Conservation (phyloP, 30 jellyfish, hydroid and myxozoan species). For the Cassiopea xamachana region DNA sequence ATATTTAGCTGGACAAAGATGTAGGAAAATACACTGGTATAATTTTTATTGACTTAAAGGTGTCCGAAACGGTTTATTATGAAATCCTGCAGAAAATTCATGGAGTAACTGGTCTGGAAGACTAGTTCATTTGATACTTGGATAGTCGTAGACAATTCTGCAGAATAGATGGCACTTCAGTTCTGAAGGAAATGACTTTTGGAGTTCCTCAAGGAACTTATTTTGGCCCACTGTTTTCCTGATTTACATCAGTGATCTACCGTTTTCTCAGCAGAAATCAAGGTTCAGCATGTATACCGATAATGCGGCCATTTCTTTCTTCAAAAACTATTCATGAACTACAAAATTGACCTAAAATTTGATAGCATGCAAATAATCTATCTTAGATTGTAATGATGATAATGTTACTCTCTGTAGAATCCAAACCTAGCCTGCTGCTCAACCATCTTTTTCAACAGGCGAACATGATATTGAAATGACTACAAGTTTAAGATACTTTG, state of each 20-base stretch:
- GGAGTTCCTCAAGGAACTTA: not conserved
- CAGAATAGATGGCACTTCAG: not conserved
- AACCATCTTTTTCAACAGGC: too few relatives aligned
- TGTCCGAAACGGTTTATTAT: too few relatives aligned
- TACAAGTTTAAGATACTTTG: too few relatives aligned
- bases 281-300: not conserved
- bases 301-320: not conserved
- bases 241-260: not conserved
- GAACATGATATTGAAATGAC: too few relatives aligned
- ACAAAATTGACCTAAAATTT: not conserved
- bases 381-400: not conserved
- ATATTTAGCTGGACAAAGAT: too few relatives aligned
- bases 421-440: too few relatives aligned
- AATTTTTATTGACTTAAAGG: too few relatives aligned
- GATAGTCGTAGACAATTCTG: not conserved
- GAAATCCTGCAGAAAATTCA: too few relatives aligned
- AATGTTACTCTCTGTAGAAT: too few relatives aligned
- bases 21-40: too few relatives aligned
- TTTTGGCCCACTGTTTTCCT: not conserved
- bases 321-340: not conserved
- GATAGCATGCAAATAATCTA: not conserved
- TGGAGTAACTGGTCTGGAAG: too few relatives aligned
- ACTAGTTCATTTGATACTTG: not conserved
- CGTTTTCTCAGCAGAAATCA: not conserved
- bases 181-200: not conserved